phyloP scores from a whole-genome alignment of 2,113 vertebrate species.

The Melanostigma gelatinosum region DNA sequence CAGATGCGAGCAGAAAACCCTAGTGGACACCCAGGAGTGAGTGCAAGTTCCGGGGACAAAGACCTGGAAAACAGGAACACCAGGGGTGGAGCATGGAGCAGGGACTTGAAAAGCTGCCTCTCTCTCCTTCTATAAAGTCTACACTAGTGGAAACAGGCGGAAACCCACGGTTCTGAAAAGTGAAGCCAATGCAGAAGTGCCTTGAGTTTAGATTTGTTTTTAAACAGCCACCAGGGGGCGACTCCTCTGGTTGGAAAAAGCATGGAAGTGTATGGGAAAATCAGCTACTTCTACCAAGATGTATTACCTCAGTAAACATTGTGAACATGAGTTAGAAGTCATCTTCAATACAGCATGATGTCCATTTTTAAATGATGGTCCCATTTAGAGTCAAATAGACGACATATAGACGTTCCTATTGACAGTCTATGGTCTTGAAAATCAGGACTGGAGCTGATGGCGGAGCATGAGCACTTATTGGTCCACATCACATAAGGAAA shows the following conservation, averaged over 20 bases:
- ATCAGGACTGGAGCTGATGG: slow-evolving; percentile 64
- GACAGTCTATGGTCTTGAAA: slow-evolving; percentile 38
- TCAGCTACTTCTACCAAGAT: neutral
- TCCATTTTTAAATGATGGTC: neutral
- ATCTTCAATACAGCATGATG: neutral
- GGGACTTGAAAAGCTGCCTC: slow-evolving; percentile 28
- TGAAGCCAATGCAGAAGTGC: neutral
- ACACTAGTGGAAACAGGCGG: slow-evolving; percentile 14
- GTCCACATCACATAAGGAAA: neutral
- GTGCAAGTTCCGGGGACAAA: slow-evolving; percentile 83
- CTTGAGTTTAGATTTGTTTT: neutral
- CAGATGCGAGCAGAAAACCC: slow-evolving; percentile 74
- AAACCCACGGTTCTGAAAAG: neutral
- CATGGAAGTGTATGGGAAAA: neutral
- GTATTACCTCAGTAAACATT: neutral
- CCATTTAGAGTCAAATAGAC: neutral
- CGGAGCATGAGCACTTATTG: slow-evolving; percentile 39
- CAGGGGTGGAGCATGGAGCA: slow-evolving; percentile 79
- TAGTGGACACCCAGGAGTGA: slow-evolving; percentile 71
- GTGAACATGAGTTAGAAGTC: neutral
- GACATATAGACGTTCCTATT: neutral
- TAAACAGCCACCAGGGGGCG: neutral
- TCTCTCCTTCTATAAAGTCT: slow-evolving; percentile 5
- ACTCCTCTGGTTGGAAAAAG: neutral
- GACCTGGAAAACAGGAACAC: slow-evolving; percentile 78